A percentile compares a stretch with the other conserved stretches of the same genome.
Conservation (phyloP, 2,797 vertebrate genomes). For the Florisuga fusca region DNA sequence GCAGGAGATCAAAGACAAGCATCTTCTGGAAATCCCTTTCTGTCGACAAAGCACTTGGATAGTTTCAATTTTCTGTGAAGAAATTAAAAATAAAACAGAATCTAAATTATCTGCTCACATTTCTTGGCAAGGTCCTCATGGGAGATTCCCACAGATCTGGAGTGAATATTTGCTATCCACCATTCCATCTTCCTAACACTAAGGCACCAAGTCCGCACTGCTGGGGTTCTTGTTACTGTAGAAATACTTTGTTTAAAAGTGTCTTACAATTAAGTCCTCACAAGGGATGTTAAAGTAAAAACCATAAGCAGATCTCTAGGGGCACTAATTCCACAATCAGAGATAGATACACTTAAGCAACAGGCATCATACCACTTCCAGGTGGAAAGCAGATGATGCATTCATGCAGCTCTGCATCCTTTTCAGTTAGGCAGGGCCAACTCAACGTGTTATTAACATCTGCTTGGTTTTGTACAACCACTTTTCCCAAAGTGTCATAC, state of each 20-base stretch:
- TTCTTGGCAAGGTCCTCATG: not conserved
- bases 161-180: not conserved
- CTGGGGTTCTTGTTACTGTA: not conserved
- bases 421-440: not conserved
- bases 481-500: not conserved
- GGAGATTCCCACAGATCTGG: not conserved
- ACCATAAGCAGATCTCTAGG: fast-evolving
- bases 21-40: conserved; percentile 55
- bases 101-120: conserved; percentile 24
- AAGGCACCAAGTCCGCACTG: not conserved
- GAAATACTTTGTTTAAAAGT: not conserved
- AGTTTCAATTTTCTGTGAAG: conserved; percentile 26
- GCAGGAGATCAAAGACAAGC: conserved; percentile 59
- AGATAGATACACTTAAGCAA: not conserved
- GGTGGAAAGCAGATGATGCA: not conserved
- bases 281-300: not conserved
- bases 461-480: not conserved
- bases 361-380: not conserved
- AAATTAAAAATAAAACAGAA: conserved; percentile 47
- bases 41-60: not conserved
- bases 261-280: not conserved
- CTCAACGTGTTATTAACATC: not conserved
- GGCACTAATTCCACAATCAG: not conserved
- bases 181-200: not conserved
- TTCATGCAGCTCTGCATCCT: not conserved